Evolutionary conservation across 1,140 invertebrate genomes (phyloP), one percentile per base, ranked within the genome.

Genomic region (Ceratitis capitata): DNA sequence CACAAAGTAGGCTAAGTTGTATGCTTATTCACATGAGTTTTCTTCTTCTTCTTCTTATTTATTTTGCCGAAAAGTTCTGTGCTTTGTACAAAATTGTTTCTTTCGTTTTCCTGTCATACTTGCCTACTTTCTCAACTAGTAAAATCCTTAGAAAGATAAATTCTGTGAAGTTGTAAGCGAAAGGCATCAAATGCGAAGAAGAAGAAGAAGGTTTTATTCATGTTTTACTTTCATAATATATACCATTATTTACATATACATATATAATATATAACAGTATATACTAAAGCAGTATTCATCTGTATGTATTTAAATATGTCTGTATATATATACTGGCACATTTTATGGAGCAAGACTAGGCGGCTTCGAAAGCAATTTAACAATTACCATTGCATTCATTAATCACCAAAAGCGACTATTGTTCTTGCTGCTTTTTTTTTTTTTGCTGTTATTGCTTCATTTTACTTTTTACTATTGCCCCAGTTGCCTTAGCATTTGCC

Each of bases 301-400:
- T 61, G 23, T 32, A 61, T 74, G n/a, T 23, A 23, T 4, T 0
- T 14, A 3, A 10, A 64, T 32, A 26, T 29, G 10, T 32, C 1
- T 26, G 16, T 47, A 6, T 78, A 2, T 78, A n/a, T 45, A 16
- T 78, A 19, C 12, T 78, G 42, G 19, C 23, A n/a, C n/a, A 26
- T 78, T 78, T 78, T 78, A 78, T 78, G 45, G 69, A 42, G 39
- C 23, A 39, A 19, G 39, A 78, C 39, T 14, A 78, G 69, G 69
- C 69, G 69, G n/a, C 69, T 78, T 45, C 4, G 35, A 45, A 78
- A 23, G 69, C 69, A 78, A 78, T 78, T 78, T 78, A 78, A 78
- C 69, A 78, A 78, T 78, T 78, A 78, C 69, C 69, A 42, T 19
- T 47, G 69, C n/a, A 78, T 78, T 78, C 69, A 78, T 78, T 78